These are phyloP conservation scores for Lordiphosa fenestrarum DNA, from an alignment of 2,888 invertebrate species.

Conservation along the genomic window DNA sequence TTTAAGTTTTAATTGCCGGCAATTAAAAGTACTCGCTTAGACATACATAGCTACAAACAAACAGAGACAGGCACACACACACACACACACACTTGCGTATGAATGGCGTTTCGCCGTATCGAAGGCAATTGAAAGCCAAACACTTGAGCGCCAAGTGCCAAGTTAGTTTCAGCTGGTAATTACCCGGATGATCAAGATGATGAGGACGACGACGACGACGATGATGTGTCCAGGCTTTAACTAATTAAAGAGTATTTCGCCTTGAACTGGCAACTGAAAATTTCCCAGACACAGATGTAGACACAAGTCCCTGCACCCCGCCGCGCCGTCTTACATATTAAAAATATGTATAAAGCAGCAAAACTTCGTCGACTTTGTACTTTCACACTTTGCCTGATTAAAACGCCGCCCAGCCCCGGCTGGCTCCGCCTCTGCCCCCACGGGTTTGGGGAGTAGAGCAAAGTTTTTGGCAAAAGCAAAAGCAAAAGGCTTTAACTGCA, in stretches of 20 bases:
- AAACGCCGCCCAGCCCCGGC: constrained; percentile 25
- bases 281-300: constrained; percentile 38
- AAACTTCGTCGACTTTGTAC: constrained; percentile 27
- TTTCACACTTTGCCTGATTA: constrained; percentile 47
- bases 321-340: constrained; percentile 35
- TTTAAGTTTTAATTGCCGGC: constrained; percentile 78
- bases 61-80: constrained; percentile 4
- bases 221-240: neutral
- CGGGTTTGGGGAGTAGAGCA: constrained; percentile 21
- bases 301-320: constrained; percentile 28
- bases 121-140: neutral
- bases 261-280: neutral
- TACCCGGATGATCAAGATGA: neutral
- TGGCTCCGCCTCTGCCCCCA: constrained; percentile 18
- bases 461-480: constrained; percentile 49
- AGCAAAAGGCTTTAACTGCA: constrained; percentile 62
- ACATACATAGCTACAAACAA: constrained; percentile 54
- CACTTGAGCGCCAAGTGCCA: constrained; percentile 27
- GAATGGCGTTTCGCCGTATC: too few species aligned
- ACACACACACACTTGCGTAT: constrained; percentile 13
- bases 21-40: constrained; percentile 66
- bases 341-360: constrained; percentile 39
- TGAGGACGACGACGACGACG: too few species aligned
- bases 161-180: constrained; percentile 10
- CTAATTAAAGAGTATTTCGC: constrained; percentile 26